Percentiles rank a stretch among this genome's conserved stretches.
Evolutionary conservation across 2,113 vertebrate genomes (phyloP).

Genomic region (Cyanoramphus novaezelandiae): DNA sequence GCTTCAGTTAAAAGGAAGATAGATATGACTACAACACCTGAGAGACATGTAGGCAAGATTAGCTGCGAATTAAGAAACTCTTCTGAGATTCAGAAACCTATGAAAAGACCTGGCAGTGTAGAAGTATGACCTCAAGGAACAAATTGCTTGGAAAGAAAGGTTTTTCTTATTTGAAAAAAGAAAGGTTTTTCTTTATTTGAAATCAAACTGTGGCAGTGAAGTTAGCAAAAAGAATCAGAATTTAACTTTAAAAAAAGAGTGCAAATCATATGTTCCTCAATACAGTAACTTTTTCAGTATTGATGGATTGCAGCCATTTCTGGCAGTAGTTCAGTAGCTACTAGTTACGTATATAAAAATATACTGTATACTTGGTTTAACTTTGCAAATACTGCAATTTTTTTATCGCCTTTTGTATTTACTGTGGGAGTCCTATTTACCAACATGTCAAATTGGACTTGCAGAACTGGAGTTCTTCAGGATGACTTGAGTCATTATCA

Average conservation of each 20-base stretch:
- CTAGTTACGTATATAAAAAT: not conserved
- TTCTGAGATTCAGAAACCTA: conserved; percentile 32
- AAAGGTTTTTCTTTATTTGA: not conserved
- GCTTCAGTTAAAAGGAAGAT: conserved; percentile 63
- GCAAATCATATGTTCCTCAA: not conserved
- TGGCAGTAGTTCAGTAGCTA: not conserved
- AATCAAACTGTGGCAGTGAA: not conserved
- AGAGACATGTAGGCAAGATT: conserved; percentile 29
- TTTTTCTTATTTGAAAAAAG: no score
- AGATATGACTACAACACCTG: conserved; percentile 57
- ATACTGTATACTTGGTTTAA: not conserved
- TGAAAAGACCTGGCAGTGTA: not conserved
- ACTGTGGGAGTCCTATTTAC: not conserved
- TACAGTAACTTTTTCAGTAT: not conserved
- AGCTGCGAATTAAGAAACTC: conserved; percentile 48
- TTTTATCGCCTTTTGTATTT: not conserved
- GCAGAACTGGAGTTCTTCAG: not conserved
- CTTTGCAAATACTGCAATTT: not conserved
- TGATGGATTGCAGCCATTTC: not conserved
- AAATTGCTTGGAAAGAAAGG: not conserved
- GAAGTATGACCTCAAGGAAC: not conserved
- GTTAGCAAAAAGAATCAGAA: not conserved
- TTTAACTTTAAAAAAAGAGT: not conserved
- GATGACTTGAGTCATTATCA: not conserved
- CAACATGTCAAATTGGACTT: not conserved